Base-by-base conservation (phyloP, 2,797 vertebrate species). In the Benthosema pterotum region DNA sequence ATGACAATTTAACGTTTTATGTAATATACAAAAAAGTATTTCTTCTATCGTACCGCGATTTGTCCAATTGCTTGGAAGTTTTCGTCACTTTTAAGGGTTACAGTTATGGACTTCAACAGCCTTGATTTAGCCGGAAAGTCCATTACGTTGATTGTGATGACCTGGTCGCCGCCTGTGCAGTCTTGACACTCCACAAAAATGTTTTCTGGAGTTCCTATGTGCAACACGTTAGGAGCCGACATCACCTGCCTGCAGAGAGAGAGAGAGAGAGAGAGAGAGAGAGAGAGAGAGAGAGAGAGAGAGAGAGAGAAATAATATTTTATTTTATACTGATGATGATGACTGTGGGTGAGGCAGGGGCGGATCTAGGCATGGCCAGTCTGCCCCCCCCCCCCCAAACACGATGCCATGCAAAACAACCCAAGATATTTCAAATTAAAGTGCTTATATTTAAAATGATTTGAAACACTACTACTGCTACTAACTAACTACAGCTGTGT, bases 101-200 rank as follows among this genome's bases (percentile, higher is more conserved):
- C 82, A 22, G 11, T 0, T 17, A 17, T 47, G 0, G 0, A 0
- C 0, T 2, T 0, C 5, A 91, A 70, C 0, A 0, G 25, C 22
- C 1, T 43, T 0, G 0, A 11, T 74, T 78, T 83, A 5, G 58
- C 65, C 5, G 87, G 89, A 53, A 82, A 70, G 63, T 78, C 87
- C 69, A 42, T 51, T 22, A 87, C 83, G 0, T 0, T 55, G 64
- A 92, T 81, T 0, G 14, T 0, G 0, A 90, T 87, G 0, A 0
- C 0, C 0, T 79, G 42, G 2, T 64, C 1, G 4, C 0, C 46
- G 0, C 0, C 58, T 0, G 1, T 17, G 45, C 83, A 88, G 58
- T 84, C 87, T 43, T 90, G 91, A 55, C 85, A 90, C 65, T 93
- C 92, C 19, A 93, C 83, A 68, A 92, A 85, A 17, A 93, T 69